phyloP scores from a whole-genome alignment of 2,888 invertebrate species.

The Drosophila subquinaria region DNA sequence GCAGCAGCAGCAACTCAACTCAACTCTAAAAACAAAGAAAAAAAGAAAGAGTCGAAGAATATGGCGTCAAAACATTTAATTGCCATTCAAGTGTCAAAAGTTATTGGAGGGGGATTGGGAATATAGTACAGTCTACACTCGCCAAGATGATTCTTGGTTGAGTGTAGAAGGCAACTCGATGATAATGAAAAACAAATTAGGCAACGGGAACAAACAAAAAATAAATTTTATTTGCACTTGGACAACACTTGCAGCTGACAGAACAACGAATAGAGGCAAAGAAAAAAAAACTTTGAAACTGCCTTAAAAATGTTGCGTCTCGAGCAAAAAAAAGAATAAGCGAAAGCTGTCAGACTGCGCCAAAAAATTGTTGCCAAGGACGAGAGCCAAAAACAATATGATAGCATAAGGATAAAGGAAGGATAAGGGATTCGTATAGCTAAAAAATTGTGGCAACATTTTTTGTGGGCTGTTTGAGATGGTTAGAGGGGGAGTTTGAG shows the following conservation, averaged over 20 bases:
- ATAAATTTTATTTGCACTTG: conserved; percentile 56
- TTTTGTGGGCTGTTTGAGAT: conserved; percentile 13
- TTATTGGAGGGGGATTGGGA: conserved; percentile 39
- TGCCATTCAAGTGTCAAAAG: conserved; percentile 76
- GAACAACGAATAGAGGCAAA: conserved; percentile 18
- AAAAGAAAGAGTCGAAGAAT: conserved; percentile 34
- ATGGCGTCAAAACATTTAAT: conserved; percentile 79
- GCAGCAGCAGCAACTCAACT: conserved; percentile 24
- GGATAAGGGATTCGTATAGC: conserved; percentile 21
- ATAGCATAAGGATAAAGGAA: conserved; percentile 25
- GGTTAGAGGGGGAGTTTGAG: conserved; percentile 10
- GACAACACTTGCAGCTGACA: conserved; percentile 78
- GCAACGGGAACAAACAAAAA: conserved; percentile 53
- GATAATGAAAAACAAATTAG: conserved; percentile 77
- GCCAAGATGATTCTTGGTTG: conserved; percentile 31
- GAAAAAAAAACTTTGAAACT: conserved; percentile 38
- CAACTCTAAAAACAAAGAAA: conserved; percentile 30
- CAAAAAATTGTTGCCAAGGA: conserved; percentile 61
- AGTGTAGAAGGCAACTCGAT: conserved; percentile 35
- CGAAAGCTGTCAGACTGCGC: conserved; percentile 67
- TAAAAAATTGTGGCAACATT: conserved; percentile 32
- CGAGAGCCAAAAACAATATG: conserved; percentile 39
- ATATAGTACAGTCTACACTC: conserved; percentile 15
- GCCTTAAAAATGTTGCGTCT: conserved; percentile 36
- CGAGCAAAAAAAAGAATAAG: conserved; percentile 44